Conservation (phyloP, 2,797 vertebrate genomes). For the Kryptolebias ocellatus region DNA sequence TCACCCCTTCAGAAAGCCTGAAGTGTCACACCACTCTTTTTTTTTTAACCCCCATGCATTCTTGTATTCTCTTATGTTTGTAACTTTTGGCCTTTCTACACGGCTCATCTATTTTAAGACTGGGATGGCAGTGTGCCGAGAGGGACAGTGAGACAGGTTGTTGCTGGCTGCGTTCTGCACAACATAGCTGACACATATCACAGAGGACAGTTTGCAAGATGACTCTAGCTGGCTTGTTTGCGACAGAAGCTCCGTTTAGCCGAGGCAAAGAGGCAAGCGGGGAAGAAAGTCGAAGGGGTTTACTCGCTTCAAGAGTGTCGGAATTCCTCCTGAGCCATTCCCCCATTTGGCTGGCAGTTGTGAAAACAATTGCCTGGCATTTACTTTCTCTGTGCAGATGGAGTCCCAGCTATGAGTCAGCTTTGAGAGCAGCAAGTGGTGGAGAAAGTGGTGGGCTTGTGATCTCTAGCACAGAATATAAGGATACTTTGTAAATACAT, state of each 20-base stretch:
- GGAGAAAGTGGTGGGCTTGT: constrained; percentile 71
- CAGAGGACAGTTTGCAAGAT: constrained; percentile 63
- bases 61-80: constrained; percentile 57
- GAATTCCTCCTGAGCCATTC: constrained; percentile 83
- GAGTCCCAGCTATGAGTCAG: constrained; percentile 80
- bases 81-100: constrained; percentile 62
- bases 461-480: constrained; percentile 58
- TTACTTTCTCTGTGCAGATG: constrained; percentile 77
- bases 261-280: constrained; percentile 38
- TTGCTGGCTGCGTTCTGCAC: constrained; percentile 49
- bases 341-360: constrained; percentile 87
- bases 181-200: constrained; percentile 35
- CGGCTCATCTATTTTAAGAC: constrained; percentile 76
- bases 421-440: constrained; percentile 75
- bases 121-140: constrained; percentile 63
- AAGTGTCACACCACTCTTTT: constrained; percentile 53
- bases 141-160: constrained; percentile 55
- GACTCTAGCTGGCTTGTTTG: constrained; percentile 73
- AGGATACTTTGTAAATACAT: constrained; percentile 47
- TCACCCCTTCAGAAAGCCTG: constrained; percentile 34
- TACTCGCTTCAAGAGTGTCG: constrained; percentile 79
- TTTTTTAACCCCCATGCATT: constrained; percentile 15
- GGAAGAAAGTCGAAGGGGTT: constrained; percentile 66
- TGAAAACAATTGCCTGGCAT: constrained; percentile 86
- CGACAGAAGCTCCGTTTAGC: constrained; percentile 63